phyloP scores from a whole-genome alignment of 2,797 vertebrate genomes.

The Etheostoma nigrum region DNA sequence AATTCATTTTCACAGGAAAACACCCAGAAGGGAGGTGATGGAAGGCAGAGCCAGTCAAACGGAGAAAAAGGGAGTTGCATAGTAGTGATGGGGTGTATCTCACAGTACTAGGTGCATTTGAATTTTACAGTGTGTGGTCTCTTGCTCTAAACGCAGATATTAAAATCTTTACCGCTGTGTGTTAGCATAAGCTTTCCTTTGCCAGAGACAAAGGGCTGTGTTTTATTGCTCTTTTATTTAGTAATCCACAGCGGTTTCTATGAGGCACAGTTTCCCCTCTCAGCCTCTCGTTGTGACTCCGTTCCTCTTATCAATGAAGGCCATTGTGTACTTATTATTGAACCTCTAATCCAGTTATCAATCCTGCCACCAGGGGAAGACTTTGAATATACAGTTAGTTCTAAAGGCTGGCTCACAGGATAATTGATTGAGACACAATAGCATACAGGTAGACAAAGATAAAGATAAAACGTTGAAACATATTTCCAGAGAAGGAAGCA shows the following conservation, averaged over 20 bases:
- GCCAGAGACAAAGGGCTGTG: constrained; percentile 59
- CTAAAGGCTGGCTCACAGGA: constrained; percentile 50
- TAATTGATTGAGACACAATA: constrained; percentile 58
- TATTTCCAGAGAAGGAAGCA: constrained; percentile 28
- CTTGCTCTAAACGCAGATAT: constrained; percentile 67
- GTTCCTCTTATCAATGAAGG: constrained; percentile 69
- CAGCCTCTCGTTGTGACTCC: constrained; percentile 48
- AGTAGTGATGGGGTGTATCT: constrained; percentile 21
- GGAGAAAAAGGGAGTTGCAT: constrained; percentile 13
- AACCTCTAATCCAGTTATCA: constrained; percentile 74
- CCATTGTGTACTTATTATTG: constrained; percentile 66
- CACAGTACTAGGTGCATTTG: constrained; percentile 22
- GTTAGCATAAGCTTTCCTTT: constrained; percentile 66
- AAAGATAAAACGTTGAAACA: constrained; percentile 34
- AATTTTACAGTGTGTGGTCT: constrained; percentile 71
- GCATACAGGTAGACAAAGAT: constrained; percentile 21
- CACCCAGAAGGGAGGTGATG: constrained; percentile 30
- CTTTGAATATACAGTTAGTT: constrained; percentile 35
- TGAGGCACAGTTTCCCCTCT: constrained; percentile 51
- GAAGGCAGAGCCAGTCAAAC: constrained; percentile 24
- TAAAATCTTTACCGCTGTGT: constrained; percentile 74
- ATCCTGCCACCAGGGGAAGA: constrained; percentile 41
- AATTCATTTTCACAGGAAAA: constrained; percentile 31
- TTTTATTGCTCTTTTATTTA: constrained; percentile 77
- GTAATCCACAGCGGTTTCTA: constrained; percentile 62